Percentiles rank a stretch among this genome's conserved stretches.
phyloP scores from a whole-genome alignment of 2,797 vertebrate species.

The Chloroceryle amazona region DNA sequence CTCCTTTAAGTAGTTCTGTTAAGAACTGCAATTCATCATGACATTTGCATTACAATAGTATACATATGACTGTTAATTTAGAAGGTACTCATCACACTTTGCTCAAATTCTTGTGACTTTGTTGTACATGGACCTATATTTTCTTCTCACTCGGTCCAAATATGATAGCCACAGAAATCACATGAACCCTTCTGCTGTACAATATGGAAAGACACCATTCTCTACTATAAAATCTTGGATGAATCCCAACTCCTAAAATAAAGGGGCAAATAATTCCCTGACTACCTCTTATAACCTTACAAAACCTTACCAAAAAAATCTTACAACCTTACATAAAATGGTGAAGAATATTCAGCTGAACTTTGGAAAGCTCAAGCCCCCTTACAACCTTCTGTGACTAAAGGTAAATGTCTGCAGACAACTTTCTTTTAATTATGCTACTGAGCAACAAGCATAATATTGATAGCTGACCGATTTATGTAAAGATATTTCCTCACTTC shows the following conservation, averaged over 20 bases:
- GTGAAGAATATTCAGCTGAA: not conserved
- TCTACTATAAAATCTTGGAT: not conserved
- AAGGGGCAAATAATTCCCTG: not conserved
- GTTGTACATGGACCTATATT: not conserved
- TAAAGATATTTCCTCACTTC: constrained; percentile 5
- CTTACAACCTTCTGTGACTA: not conserved
- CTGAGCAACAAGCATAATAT: constrained; percentile 18
- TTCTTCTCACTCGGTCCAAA: not conserved
- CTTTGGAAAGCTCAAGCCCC: not conserved
- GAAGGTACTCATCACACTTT: not conserved
- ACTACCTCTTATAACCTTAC: not conserved
- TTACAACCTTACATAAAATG: not conserved
- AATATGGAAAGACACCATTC: not conserved
- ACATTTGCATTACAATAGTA: not conserved
- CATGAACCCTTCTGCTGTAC: not conserved
- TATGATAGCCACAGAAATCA: not conserved
- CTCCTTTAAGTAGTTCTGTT: not conserved
- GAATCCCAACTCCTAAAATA: constrained; percentile 3
- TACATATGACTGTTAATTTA: not conserved
- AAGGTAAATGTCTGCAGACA: not conserved
- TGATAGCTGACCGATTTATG: not conserved
- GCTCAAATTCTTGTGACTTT: not conserved
- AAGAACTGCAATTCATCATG: not conserved
- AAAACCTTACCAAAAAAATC: not conserved
- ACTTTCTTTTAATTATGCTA: constrained; percentile 1